phyloP scores from a whole-genome alignment of 2,113 vertebrate genomes.

The Probosciger aterrimus region DNA sequence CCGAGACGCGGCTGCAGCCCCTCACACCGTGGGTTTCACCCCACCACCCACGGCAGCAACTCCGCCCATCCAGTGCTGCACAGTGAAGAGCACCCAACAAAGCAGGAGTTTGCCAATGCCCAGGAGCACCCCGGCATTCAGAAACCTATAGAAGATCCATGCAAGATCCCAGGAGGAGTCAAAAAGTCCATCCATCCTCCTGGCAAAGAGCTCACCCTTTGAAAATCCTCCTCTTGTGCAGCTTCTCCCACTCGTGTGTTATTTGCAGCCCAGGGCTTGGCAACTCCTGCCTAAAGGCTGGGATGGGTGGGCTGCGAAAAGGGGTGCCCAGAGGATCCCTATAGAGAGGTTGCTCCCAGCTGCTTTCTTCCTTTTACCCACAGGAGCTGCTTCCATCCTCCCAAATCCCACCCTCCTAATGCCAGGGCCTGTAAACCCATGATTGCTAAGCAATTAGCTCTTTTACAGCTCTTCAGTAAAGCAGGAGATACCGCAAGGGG shows the following conservation, averaged over 20 bases:
- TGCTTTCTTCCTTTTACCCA: not conserved
- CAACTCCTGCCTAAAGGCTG: not conserved
- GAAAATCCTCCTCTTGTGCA: fast-evolving
- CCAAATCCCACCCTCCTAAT: not conserved
- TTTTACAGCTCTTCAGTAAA: not conserved
- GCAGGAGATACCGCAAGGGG: not conserved
- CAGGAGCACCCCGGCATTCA: not conserved
- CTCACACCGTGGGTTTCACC: fast-evolving
- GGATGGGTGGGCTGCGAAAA: not conserved
- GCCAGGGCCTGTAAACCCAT: not conserved
- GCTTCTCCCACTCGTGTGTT: not conserved
- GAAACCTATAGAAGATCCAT: not conserved
- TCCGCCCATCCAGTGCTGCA: fast-evolving
- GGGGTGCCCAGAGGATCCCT: not conserved
- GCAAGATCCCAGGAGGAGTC: not conserved
- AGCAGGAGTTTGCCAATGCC: not conserved
- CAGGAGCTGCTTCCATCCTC: not conserved
- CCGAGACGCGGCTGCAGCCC: fast-evolving
- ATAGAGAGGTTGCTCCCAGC: fast-evolving
- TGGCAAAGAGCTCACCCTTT: not conserved
- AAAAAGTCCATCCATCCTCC: not conserved
- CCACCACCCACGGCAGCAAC: not conserved
- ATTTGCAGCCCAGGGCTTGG: not conserved
- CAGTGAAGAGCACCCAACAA: not conserved
- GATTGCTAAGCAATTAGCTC: not conserved